Conservation (phyloP, 2,113 vertebrate genomes). For the Chaenogobius annularis region DNA sequence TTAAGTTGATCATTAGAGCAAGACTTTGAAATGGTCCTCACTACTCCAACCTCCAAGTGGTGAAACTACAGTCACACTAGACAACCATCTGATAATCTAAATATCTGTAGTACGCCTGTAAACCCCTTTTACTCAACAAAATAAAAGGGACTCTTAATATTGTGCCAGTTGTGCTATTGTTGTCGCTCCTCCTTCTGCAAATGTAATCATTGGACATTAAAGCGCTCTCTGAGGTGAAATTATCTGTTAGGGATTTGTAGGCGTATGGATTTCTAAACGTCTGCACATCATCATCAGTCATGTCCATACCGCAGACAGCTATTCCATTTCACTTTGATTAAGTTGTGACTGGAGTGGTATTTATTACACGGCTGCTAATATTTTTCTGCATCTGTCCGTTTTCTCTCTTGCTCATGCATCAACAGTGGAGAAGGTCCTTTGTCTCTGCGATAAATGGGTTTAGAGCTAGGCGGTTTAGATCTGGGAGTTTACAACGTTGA, state of each 20-base stretch:
- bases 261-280: constrained; percentile 34
- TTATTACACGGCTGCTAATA: constrained; percentile 9
- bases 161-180: neutral
- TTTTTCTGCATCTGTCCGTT: constrained; percentile 15
- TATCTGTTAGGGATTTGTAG: constrained; percentile 18
- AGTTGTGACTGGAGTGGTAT: constrained; percentile 10
- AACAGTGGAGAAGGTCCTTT: neutral
- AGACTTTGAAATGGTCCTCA: too few species aligned
- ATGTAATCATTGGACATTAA: constrained; percentile 28
- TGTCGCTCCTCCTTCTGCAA: neutral
- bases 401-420: constrained; percentile 5
- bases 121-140: too few species aligned
- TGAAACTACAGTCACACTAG: too few species aligned
- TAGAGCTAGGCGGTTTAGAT: neutral
- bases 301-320: neutral
- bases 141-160: too few species aligned
- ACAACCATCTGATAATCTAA: too few species aligned
- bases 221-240: constrained; percentile 18
- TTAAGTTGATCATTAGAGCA: too few species aligned
- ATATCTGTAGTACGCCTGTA: too few species aligned
- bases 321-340: constrained; percentile 20
- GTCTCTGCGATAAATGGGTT: neutral
- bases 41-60: too few species aligned
- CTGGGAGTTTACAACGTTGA: neutral
- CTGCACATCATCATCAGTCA: constrained; percentile 9